phyloP scores from a whole-genome alignment of 2,888 invertebrate genomes.

The Urechis unicinctus region DNA sequence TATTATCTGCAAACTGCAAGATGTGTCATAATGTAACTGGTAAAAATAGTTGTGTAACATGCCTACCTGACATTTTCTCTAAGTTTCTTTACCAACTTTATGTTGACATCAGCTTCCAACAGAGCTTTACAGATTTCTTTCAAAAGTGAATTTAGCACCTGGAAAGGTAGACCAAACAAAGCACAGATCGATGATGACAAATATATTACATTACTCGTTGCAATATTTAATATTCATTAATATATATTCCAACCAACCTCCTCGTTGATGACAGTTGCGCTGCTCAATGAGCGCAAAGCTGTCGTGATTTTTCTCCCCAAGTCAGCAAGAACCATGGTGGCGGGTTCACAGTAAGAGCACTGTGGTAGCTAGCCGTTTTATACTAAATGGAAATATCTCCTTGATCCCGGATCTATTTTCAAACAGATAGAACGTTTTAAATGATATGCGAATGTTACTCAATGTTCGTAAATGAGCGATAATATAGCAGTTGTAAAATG shows the following conservation, averaged over 20 bases:
- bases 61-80: constrained; percentile 84
- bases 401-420: too few species aligned
- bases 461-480: too few species aligned
- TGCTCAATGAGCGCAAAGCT: constrained; percentile 92
- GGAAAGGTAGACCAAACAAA: background rate
- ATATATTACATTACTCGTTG: background rate
- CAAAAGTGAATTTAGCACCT: constrained; percentile 97
- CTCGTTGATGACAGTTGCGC: constrained; percentile 97
- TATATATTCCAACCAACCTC: constrained; percentile 62
- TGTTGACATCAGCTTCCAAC: constrained; percentile 93
- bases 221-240: background rate
- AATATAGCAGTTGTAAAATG: too few species aligned
- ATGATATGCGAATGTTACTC: too few species aligned
- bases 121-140: constrained; percentile 97
- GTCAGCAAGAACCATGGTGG: constrained; percentile 96
- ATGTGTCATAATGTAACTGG: background rate
- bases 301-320: constrained; percentile 98
- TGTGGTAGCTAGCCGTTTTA: too few species aligned
- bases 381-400: too few species aligned
- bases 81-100: constrained; percentile 86
- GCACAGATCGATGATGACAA: background rate
- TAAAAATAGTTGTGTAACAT: background rate
- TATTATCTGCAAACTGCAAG: background rate
- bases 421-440: too few species aligned
- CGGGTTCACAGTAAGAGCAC: background rate